Evolutionary conservation across 2,113 vertebrate species (phyloP).

Genomic region (Lepus europaeus): DNA sequence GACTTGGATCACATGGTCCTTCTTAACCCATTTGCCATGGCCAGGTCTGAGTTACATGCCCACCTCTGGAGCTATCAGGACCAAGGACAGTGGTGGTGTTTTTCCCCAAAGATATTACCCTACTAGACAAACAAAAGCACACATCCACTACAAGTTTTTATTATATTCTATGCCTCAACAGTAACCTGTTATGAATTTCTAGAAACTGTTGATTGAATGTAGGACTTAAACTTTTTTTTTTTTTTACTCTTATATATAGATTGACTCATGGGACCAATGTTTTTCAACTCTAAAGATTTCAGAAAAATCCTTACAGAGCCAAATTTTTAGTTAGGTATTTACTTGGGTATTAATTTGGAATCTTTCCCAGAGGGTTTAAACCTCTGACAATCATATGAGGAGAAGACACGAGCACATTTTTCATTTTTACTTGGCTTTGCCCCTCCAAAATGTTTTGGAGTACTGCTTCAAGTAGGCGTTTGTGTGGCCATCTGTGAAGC

Average conservation of each 20-base stretch:
- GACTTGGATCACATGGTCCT: background rate
- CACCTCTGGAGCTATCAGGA: background rate
- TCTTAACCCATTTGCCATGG: background rate
- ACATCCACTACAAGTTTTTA: background rate
- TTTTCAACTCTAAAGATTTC: constrained; percentile 29
- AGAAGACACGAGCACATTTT: background rate
- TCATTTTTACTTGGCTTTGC: background rate
- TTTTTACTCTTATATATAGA: background rate
- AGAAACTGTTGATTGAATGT: background rate
- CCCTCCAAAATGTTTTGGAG: background rate
- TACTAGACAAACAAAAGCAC: background rate
- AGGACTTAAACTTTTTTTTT: background rate
- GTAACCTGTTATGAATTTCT: background rate
- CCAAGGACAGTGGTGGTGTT: background rate
- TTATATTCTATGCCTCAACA: background rate
- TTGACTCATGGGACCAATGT: background rate
- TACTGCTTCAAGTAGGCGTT: background rate
- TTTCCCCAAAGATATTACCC: background rate
- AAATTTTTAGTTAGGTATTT: constrained; percentile 19
- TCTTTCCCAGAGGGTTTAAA: constrained; percentile 12
- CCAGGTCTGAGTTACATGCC: background rate
- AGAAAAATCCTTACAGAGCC: background rate
- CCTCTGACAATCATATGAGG: background rate
- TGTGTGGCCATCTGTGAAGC: background rate
- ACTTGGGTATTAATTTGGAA: background rate